Conservation (phyloP, 37 sponge, comb jelly and placozoan genomes). For the Agelas oroides region DNA sequence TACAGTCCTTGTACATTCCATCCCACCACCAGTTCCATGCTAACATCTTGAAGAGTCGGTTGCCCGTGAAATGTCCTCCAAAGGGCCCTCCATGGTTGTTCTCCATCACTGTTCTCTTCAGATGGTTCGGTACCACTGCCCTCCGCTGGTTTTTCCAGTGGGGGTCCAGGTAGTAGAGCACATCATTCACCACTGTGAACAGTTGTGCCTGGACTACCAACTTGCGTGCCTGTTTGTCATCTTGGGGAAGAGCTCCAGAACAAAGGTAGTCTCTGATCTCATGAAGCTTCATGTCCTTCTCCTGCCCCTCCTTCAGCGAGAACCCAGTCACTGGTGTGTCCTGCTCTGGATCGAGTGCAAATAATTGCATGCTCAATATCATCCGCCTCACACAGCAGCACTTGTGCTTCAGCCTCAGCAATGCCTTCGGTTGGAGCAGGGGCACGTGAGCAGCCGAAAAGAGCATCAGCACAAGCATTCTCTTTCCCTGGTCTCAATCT, state of each 20-base stretch:
- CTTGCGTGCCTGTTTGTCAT: background rate
- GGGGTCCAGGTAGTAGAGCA: background rate
- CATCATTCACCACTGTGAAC: background rate
- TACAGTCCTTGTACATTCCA: background rate
- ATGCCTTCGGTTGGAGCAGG: background rate
- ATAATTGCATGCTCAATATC: background rate
- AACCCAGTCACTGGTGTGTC: background rate
- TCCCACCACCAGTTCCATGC: background rate
- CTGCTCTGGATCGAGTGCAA: background rate
- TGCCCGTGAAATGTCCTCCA: background rate
- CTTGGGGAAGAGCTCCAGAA: background rate
- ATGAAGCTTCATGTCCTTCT: background rate
- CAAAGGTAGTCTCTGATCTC: background rate
- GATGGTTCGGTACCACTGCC: background rate
- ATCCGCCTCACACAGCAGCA: background rate
- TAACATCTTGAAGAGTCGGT: background rate
- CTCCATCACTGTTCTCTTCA: background rate
- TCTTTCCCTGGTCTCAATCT: too few species aligned
- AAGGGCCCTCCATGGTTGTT: background rate
- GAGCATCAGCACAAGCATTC: too few species aligned
- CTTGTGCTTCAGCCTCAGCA: background rate
- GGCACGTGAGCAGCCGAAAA: too few species aligned
- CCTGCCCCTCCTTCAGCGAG: background rate
- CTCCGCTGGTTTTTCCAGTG: background rate
- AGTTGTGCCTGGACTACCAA: background rate